Evolutionary conservation across 2,888 invertebrate genomes (phyloP).

Genomic region (Heteropelma amictum): DNA sequence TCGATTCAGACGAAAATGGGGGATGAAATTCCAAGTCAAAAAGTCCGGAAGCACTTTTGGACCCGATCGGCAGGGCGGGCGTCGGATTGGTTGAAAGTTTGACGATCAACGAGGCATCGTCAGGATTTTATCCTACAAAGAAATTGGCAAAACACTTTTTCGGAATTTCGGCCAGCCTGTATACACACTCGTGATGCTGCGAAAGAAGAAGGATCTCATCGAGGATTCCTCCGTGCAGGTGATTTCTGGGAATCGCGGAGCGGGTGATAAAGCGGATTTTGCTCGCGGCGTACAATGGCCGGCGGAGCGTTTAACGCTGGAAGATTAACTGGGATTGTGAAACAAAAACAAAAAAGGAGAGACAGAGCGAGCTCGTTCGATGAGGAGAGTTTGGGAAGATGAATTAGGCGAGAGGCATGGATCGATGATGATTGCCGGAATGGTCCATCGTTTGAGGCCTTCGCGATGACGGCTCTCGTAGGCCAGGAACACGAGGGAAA

Average conservation of each 20-base stretch:
- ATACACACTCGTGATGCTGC: too few species aligned
- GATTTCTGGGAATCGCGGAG: slow-evolving; percentile 50
- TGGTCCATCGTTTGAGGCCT: not conserved
- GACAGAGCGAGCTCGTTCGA: not conserved
- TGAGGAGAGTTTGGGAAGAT: not conserved
- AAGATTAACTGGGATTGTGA: slow-evolving; percentile 3
- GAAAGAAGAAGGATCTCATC: slow-evolving; percentile 14
- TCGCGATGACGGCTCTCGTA: slow-evolving; percentile 11
- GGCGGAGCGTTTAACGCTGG: slow-evolving; percentile 16
- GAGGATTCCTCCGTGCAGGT: slow-evolving; percentile 40
- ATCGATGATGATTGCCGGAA: slow-evolving; percentile 40
- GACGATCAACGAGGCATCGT: too few species aligned
- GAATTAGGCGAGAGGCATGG: not conserved
- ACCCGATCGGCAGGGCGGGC: too few species aligned
- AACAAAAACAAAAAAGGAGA: not conserved
- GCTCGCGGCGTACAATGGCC: too few species aligned
- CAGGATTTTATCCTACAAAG: too few species aligned
- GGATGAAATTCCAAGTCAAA: too few species aligned
- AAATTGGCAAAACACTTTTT: too few species aligned
- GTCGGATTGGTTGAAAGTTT: too few species aligned
- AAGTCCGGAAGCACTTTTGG: too few species aligned
- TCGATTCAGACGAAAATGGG: too few species aligned
- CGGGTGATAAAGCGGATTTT: slow-evolving; percentile 47
- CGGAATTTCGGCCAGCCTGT: too few species aligned
- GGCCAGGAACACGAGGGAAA: slow-evolving; percentile 30